Evolutionary conservation across 1,140 invertebrate genomes (phyloP), one percentile per base, ranked within the genome.

Genomic region (Bombus huntii): DNA sequence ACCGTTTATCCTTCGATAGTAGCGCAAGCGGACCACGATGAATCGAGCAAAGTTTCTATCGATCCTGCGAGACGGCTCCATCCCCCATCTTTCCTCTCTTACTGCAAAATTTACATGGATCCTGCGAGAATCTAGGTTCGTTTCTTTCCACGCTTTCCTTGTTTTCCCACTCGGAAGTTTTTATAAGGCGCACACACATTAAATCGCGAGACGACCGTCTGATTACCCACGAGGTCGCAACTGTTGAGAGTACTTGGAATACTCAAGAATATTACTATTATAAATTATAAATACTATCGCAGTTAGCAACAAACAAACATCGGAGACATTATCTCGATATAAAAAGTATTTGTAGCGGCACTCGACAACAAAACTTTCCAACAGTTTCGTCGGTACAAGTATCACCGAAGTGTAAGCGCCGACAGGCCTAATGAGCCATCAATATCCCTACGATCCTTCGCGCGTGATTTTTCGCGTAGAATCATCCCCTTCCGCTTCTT

Each of bases 181-280:
- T 70, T 82, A 34, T 28, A 72, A 79, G 53, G 34, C 53, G 72
- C 65, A 28, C 72, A 28, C 37, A 31, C 80, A 83, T 83, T 82
- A 82, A 83, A 70, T 31, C 80, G 47, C 39, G n/a, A 62, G 39
- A 13, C 62, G 70, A 78, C 13, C 73, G 85, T 84, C 66, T 90
- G 89, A 90, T 91, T 90, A 91, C 80, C 83, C 84, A 77, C 59
- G 80, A 76, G 71, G 68, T 77, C 47, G 85, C 37, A 74, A 87
- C 68, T 39, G 34, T 68, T 72, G 44, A 71, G 37, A 65, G 34
- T 47, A 42, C 34, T 34, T 39, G 34, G 34, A 59, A 59, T 59
- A 39, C 28, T 37, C 15, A 3, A 18, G 13, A 18, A 37, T 28
- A 62, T 62, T 62, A n/a, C 28, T 62, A 13, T n/a, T 28, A n/a